Percentiles rank a stretch among this genome's conserved stretches.
These are phyloP conservation scores for Caenorhabditis wallacei DNA, from an alignment of 2,888 invertebrate genomes.

Conservation along the genomic window DNA sequence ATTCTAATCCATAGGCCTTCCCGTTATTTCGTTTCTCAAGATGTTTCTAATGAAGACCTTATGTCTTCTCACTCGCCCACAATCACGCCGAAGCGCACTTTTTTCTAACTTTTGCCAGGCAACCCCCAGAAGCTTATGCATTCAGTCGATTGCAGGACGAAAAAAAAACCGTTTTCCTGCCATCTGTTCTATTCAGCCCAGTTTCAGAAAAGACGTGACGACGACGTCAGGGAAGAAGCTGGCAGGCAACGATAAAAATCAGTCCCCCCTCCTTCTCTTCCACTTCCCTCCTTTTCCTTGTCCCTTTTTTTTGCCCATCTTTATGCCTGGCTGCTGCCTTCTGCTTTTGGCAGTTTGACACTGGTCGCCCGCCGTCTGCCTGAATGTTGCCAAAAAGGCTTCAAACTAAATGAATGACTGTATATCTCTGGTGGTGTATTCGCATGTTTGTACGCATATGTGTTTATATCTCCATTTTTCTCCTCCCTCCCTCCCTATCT, in stretches of 20 bases:
- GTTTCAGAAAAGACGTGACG: constrained; percentile 53
- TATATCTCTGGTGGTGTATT: constrained; percentile 58
- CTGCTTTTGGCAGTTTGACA: constrained; percentile 60
- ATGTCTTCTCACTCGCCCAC: constrained; percentile 51
- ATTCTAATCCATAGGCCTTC: constrained; percentile 48
- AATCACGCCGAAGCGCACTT: constrained; percentile 39
- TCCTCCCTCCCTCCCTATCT: constrained; percentile 10
- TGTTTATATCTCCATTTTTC: constrained; percentile 45
- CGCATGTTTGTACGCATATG: constrained; percentile 57
- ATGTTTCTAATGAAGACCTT: constrained; percentile 65
- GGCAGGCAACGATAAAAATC: constrained; percentile 56
- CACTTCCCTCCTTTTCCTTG: not conserved
- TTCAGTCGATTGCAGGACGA: not conserved
- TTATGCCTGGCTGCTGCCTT: constrained; percentile 33
- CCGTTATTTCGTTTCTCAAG: constrained; percentile 47
- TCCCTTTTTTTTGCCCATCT: no score
- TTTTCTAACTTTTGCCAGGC: constrained; percentile 31
- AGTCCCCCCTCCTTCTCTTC: constrained; percentile 33
- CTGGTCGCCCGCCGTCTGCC: constrained; percentile 39
- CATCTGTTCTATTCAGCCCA: constrained; percentile 40
- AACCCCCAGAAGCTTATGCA: not conserved
- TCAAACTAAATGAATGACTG: constrained; percentile 59
- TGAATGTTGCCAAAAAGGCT: constrained; percentile 62
- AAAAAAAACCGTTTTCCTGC: constrained; percentile 28
- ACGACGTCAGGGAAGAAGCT: constrained; percentile 33